Percentiles rank a stretch among this genome's conserved stretches.
phyloP scores from a whole-genome alignment of 2,888 invertebrate genomes.

The Drosophila kambysellisi region DNA sequence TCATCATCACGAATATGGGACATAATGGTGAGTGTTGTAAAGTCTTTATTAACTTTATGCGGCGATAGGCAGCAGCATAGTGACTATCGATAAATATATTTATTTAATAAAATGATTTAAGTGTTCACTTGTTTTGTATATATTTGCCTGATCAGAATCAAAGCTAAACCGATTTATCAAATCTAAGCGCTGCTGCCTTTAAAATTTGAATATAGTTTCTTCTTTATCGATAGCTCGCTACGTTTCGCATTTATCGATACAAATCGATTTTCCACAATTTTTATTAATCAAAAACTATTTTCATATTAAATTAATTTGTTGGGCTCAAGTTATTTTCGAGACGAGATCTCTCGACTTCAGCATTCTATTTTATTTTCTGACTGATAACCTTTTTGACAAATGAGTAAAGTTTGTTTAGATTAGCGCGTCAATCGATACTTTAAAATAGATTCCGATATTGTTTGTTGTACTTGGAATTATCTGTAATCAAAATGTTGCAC shows the following conservation, averaged over 20 bases:
- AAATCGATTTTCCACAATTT: background rate
- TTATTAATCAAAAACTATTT: background rate
- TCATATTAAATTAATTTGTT: background rate
- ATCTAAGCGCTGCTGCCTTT: too few relatives aligned
- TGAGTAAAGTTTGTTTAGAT: background rate
- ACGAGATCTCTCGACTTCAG: too few relatives aligned
- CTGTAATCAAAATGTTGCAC: background rate
- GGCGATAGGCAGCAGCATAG: background rate
- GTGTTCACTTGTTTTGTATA: too few relatives aligned
- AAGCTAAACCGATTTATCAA: too few relatives aligned
- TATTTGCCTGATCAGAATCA: too few relatives aligned
- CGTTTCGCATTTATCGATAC: too few relatives aligned
- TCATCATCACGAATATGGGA: slow-evolving; percentile 95
- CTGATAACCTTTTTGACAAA: background rate
- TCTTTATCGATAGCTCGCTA: too few relatives aligned
- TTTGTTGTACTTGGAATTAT: background rate
- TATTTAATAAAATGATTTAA: too few relatives aligned
- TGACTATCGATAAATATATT: background rate
- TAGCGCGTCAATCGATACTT: background rate
- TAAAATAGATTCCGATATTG: background rate
- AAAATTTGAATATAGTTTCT: too few relatives aligned
- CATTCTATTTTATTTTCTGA: background rate
- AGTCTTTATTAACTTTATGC: accelerated
- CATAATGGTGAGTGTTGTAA: slow-evolving; percentile 90
- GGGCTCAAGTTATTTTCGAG: background rate